Conservation (phyloP, 2,113 vertebrate species). For the Pseudorhombus dupliciocellatus region DNA sequence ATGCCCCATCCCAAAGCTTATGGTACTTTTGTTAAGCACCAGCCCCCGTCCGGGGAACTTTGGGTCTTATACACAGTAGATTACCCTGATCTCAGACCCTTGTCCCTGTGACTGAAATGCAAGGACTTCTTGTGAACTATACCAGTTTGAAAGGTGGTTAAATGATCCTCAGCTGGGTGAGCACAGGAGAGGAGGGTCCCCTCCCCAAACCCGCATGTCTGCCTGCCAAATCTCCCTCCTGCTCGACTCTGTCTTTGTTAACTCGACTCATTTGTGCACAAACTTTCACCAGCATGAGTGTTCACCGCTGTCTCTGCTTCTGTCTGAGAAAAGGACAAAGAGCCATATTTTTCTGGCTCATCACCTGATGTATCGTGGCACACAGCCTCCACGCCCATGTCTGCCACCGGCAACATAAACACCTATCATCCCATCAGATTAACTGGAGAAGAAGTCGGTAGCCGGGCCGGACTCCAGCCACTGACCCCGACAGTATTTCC, state of each 20-base stretch:
- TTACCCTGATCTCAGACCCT: too few species aligned
- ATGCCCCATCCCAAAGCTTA: too few species aligned
- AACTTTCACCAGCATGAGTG: constrained; percentile 27
- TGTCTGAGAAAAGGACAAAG: neutral
- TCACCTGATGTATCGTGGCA: constrained; percentile 28
- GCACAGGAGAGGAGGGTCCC: constrained; percentile 53
- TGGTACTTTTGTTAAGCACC: too few species aligned
- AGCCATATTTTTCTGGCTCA: constrained; percentile 30
- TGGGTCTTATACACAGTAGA: too few species aligned
- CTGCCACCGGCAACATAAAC: constrained; percentile 47
- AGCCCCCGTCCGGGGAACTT: too few species aligned
- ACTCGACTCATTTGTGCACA: constrained; percentile 40
- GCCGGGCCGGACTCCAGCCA: constrained; percentile 51
- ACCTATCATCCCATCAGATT: constrained; percentile 58
- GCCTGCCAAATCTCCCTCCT: constrained; percentile 59
- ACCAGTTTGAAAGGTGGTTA: constrained; percentile 27
- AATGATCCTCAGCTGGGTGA: constrained; percentile 65
- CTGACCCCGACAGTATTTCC: constrained; percentile 47
- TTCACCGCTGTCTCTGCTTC: neutral
- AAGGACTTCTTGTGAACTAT: neutral
- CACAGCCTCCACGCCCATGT: constrained; percentile 17
- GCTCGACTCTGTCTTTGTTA: constrained; percentile 56
- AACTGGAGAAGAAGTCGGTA: constrained; percentile 60
- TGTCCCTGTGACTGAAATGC: too few species aligned
- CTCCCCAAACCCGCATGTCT: neutral